Base-by-base conservation (phyloP, 2,888 invertebrate genomes). In the Autographa gamma region DNA sequence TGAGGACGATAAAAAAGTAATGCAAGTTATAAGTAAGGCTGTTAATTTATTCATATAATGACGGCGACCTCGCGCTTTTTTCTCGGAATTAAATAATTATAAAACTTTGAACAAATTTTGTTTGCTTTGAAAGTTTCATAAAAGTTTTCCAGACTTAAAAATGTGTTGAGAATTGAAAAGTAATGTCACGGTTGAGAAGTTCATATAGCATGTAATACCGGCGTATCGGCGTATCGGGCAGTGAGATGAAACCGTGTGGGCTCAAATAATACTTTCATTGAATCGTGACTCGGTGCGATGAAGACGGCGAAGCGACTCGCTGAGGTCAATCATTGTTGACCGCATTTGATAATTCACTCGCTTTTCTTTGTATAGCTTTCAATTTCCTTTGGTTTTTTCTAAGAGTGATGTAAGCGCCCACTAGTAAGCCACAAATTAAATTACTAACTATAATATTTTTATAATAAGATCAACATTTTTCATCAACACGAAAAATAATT, bases 361-460 rank as follows among this genome's bases (percentile, higher is more conserved):
- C 77, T 80, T 82, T 83, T 83, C 74, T 64, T 76, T 64, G 63
- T 61, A 80, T 68, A 77, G 79, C 79, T 85, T 86, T 82, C 85
- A 62, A 75, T 86, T 86, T 84, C 80, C 75, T 80, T 80, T 69
- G 62, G 73, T 73, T 74, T 38, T 76, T 69, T 72, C 25, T 48
- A 14, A 9, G 18, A 4, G 52, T 62, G 18, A 38, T 41, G 9
- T 48, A 16, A n/a, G 7, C 16, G n/a, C 48, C 48, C 4, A 48
- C 3, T 11, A 2, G 14, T 48, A 7, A n/a, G 8, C 38, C 11
- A 16, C 48, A 48, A 14, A 48, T 34, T 25, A 59, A 38, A 38
- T 38, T 38, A 38, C 2, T 8, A 34, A 34, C 34, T 34, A 8
- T 38, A 11, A 38, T 38, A 38, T 38, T 38, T 2, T 11, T 11